Base-by-base conservation (phyloP, 92 coral and sea anemone genomes). In the Muricea muricata region DNA sequence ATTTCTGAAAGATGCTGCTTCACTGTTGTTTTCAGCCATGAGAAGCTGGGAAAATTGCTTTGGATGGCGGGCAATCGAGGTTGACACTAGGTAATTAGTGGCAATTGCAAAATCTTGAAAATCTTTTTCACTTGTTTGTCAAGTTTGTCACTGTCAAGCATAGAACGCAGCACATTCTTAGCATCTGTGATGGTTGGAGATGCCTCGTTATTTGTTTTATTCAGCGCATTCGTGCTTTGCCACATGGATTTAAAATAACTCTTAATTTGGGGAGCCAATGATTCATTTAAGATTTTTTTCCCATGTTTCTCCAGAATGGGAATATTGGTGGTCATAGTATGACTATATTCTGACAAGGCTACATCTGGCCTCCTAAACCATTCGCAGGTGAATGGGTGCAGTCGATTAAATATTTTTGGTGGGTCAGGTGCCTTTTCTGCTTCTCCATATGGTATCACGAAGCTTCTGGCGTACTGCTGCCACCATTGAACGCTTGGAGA, bases 331-430 rank as follows among this genome's bases (percentile, higher is more conserved):
- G 42, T 37, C 9, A 76, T 47, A 7, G 69, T 24, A 3, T 76
- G 68, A 9, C 34, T 69, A 30, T 40, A 28, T 14, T 76, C 82
- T 0, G 42, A 28, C 18, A 76, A n/a, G 6, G 69, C 82, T 23
- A 48, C 15, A 18, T 50, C 24, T 10, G 82, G 82, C 1, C 82
- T 48, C 0, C 15, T 76, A 18, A 76, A 69, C 82, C 82, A 76
- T 31, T 76, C 82, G 37, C 82, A 76, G 1, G 82, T 76, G 68
- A 28, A 76, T 11, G 67, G 26, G n/a, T 76, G 18, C 1, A 76
- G 18, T 18, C 72, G 0, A 8, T 28, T 28, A 0, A 28, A 65
- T 34, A 14, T 33, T 23, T 65, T 29, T 15, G 20, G 17, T 1
- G 72, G 72, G 12, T 14, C 18, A 6, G 72, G 72, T 4, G 72